A percentile compares a stretch with the other conserved stretches of the same genome.
phyloP scores from a whole-genome alignment of 2,797 vertebrate species.

The Centropyge bicolor region DNA sequence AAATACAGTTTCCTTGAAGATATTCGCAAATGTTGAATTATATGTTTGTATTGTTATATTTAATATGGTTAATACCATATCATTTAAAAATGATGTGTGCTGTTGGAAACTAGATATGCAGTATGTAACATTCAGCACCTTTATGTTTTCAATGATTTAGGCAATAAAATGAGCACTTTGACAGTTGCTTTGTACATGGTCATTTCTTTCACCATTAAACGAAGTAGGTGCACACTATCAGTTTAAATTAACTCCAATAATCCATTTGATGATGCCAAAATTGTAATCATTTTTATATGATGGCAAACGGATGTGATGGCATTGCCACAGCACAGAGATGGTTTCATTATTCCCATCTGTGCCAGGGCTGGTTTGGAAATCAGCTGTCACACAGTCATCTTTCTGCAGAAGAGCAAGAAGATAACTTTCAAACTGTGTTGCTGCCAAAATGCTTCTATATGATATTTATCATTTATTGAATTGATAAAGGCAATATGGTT shows the following conservation, averaged over 20 bases:
- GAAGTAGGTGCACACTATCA: background rate
- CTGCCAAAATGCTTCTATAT: background rate
- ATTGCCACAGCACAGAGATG: conserved; percentile 4
- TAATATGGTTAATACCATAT: no score
- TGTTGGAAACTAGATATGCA: background rate
- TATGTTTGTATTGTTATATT: no score
- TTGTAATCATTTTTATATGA: conserved; percentile 7
- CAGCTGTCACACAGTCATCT: background rate
- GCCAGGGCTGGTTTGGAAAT: conserved; percentile 13
- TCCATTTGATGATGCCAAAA: background rate
- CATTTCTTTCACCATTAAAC: conserved; percentile 10
- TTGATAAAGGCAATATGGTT: no score
- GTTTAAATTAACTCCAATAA: background rate
- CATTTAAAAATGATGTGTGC: no score
- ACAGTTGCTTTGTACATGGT: background rate
- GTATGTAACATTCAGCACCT: background rate
- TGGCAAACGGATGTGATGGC: conserved; percentile 37
- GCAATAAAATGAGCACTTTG: conserved; percentile 15
- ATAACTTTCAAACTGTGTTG: background rate
- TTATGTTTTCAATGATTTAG: background rate
- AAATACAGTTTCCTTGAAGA: background rate
- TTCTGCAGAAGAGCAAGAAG: conserved; percentile 2
- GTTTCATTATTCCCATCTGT: conserved; percentile 36
- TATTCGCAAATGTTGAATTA: background rate
- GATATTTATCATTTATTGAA: no score